Evolutionary conservation across 1,140 invertebrate species (phyloP), one percentile per base, ranked within the genome.

Genomic region (Idris sp.): DNA sequence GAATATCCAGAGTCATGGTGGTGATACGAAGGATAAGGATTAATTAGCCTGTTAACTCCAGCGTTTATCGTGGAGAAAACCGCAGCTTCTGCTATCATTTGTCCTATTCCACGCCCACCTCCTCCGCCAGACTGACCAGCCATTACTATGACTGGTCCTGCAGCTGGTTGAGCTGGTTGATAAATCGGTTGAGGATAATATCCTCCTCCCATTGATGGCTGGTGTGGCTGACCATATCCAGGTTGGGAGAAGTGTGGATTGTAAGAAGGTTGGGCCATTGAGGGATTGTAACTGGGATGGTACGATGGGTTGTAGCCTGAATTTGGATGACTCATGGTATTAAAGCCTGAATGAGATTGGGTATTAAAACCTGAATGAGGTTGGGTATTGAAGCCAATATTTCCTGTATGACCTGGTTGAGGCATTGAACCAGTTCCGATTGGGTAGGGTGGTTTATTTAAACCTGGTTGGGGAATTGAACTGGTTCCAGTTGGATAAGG

Each of bases 81-180:
- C 0, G 83, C 64, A 7, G 84, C 84, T 51, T 86, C 83, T 11
- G 83, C 83, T 28, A 85, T 49, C 19, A 84, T 76, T 9, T 83
- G 73, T 6, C 84, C 84, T 1, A 85, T 30, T 15, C 82, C 81
- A 33, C 79, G 48, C 10, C 68, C 54, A 4, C 64, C 74, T 30
- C 79, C 53, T 13, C 68, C 72, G 5, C 69, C 36, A 33, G 76
- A 61, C 5, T 83, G 75, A 10, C 62, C 73, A 5, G 81, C 79
- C 30, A 80, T 36, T 6, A 83, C 54, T 15, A 85, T 38, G 0
- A 83, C 43, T 4, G 81, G 84, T 4, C 82, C 81, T n/a, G 84
- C 76, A 10, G 81, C 76, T 15, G 81, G 81, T 44, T 82, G 82
- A 8, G 77, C 72, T 8, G 79, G 26, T 48, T 77, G 58, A 2